Percentiles rank a stretch among this genome's conserved stretches.
Conservation (phyloP, 1,140 invertebrate species). For the Samia ricini region DNA sequence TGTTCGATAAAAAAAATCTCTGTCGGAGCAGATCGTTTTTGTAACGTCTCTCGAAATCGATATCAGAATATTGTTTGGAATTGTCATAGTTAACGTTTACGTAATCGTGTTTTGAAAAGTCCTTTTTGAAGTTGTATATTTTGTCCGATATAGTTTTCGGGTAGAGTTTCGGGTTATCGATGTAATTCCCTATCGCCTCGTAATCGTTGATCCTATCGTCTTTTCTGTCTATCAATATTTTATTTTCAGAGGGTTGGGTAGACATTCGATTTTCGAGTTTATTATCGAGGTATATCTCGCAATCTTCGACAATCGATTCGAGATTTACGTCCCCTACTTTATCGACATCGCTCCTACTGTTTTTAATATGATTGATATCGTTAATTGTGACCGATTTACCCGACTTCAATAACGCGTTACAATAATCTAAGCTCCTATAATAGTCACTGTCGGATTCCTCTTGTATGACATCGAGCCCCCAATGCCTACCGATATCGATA, state of each 20-base stretch:
- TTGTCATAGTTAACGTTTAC: conserved; percentile 40
- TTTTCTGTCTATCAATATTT: not conserved
- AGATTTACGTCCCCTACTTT: conserved; percentile 29
- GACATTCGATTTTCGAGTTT: conserved; percentile 17
- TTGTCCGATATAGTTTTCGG: conserved; percentile 57
- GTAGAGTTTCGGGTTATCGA: conserved; percentile 36
- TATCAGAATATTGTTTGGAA: conserved; percentile 26
- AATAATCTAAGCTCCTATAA: conserved; percentile 66
- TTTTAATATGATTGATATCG: conserved; percentile 6
- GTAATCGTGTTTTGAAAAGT: conserved; percentile 63
- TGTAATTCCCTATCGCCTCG: conserved; percentile 15
- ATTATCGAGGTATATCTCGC: conserved; percentile 52
- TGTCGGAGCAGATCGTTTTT: conserved; percentile 62
- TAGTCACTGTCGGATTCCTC: conserved; percentile 75
- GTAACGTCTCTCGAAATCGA: conserved; percentile 44
- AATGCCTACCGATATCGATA: conserved; percentile 55
- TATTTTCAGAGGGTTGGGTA: not conserved
- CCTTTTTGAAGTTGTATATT: conserved; percentile 68
- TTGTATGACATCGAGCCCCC: conserved; percentile 66
- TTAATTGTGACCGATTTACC: conserved; percentile 12
- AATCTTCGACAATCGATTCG: conserved; percentile 51
- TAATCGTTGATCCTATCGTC: conserved; percentile 12
- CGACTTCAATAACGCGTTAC: conserved; percentile 40
- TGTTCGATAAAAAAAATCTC: conserved; percentile 56
- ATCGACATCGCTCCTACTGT: conserved; percentile 2